These are phyloP conservation scores for Eremophila alpestris DNA, from an alignment of 2,797 vertebrate genomes.

Conservation along the genomic window DNA sequence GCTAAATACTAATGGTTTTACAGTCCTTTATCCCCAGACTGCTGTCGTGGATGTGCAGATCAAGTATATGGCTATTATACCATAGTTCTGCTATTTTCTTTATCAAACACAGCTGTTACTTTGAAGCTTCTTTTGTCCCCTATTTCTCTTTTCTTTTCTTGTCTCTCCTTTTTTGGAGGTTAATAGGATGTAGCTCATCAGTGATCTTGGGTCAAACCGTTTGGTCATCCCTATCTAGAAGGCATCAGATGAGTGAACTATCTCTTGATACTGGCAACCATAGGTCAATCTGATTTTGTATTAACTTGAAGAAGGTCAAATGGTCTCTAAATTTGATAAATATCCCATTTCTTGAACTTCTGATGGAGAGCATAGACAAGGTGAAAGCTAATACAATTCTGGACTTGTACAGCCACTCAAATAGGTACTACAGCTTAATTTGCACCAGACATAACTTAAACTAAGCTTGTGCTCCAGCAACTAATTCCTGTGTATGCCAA, in stretches of 20 bases:
- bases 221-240: conserved; percentile 40
- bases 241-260: conserved; percentile 58
- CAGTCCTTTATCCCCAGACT: neutral
- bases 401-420: neutral
- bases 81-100: neutral
- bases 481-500: neutral
- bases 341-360: conserved; percentile 56
- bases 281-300: conserved; percentile 61
- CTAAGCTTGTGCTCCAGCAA: neutral
- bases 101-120: neutral
- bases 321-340: conserved; percentile 64
- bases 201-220: conserved; percentile 1
- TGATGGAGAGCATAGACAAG: conserved; percentile 40
- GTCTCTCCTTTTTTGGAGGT: conserved; percentile 11
- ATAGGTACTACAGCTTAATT: conserved; percentile 24
- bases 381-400: conserved; percentile 19
- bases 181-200: conserved; percentile 57
- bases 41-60: neutral
- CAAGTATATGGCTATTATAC: neutral
- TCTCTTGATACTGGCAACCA: conserved; percentile 28
- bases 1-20: neutral
- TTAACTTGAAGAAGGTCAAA: conserved; percentile 65
- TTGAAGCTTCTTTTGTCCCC: conserved; percentile 5
- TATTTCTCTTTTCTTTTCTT: conserved; percentile 25
- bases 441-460: neutral